Conservation (phyloP, 2,888 invertebrate species). For the Antheraea yamamai region DNA sequence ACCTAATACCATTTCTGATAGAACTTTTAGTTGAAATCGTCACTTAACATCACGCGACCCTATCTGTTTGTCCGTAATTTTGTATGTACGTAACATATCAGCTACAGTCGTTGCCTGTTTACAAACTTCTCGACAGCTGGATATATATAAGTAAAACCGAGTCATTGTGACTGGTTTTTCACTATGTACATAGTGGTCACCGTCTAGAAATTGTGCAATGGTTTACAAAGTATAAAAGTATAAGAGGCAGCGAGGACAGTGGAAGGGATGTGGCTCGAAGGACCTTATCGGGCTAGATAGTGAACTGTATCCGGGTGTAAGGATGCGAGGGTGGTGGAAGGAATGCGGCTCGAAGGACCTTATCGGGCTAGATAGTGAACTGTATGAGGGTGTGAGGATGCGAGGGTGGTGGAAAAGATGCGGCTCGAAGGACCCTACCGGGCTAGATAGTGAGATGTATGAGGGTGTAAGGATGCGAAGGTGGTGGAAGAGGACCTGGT, state of each 20-base stretch:
- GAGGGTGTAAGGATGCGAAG: background rate
- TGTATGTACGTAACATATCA: too few species aligned
- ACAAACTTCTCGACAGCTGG: too few species aligned
- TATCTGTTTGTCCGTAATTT: background rate
- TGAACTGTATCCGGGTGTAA: background rate
- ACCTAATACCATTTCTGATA: background rate
- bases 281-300: constrained; percentile 62
- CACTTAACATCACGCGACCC: background rate
- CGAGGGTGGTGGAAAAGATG: constrained; percentile 48
- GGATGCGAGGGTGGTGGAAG: constrained; percentile 89
- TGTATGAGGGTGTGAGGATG: constrained; percentile 60
- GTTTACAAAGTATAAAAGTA: constrained; percentile 89
- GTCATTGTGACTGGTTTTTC: too few species aligned
- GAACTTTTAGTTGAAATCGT: background rate
- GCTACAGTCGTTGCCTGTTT: too few species aligned
- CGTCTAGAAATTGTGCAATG: too few species aligned
- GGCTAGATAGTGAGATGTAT: background rate
- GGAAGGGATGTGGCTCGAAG: constrained; percentile 93
- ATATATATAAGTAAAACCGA: too few species aligned
- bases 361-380: constrained; percentile 34
- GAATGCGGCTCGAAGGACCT: constrained; percentile 90
- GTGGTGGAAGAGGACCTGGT: constrained; percentile 61
- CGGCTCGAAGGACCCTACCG: constrained; percentile 86
- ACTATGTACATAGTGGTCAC: too few species aligned
- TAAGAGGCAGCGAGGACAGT: constrained; percentile 94